Percentiles rank a stretch among this genome's conserved stretches.
Conservation (phyloP, 2,888 invertebrate genomes). For the Erannis defoliaria region DNA sequence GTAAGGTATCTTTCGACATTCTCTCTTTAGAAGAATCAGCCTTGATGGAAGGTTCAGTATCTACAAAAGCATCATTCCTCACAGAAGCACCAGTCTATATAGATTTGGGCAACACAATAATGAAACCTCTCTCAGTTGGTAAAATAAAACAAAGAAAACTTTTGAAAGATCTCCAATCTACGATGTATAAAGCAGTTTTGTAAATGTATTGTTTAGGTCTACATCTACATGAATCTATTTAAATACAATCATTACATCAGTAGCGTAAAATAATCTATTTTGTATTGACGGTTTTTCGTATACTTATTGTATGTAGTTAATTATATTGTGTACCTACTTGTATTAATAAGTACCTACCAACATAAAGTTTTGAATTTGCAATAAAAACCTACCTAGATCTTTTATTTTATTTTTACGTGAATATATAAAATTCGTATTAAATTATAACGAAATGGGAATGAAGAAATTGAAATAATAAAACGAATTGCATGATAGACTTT, state of each 20-base stretch:
- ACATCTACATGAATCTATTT: background rate
- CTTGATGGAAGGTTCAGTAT: background rate
- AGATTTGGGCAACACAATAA: background rate
- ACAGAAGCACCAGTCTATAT: too few relatives aligned
- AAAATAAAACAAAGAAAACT: background rate
- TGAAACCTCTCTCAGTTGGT: background rate
- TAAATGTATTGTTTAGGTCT: background rate
- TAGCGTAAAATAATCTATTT: background rate
- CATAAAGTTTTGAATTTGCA: background rate
- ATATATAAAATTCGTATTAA: background rate
- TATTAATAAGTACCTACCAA: too few relatives aligned
- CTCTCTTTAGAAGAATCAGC: too few relatives aligned
- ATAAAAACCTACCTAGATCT: background rate
- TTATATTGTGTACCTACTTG: background rate
- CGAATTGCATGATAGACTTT: background rate
- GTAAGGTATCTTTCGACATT: too few relatives aligned
- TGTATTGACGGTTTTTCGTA: background rate
- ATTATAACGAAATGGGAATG: background rate
- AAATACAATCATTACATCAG: too few relatives aligned
- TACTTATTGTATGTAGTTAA: background rate
- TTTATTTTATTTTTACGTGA: background rate
- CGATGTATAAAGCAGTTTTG: background rate
- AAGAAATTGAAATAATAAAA: background rate
- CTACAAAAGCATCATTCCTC: background rate
- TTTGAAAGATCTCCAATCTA: background rate